Base-by-base conservation (phyloP, 2,888 invertebrate species). In the Andrena flavipes region DNA sequence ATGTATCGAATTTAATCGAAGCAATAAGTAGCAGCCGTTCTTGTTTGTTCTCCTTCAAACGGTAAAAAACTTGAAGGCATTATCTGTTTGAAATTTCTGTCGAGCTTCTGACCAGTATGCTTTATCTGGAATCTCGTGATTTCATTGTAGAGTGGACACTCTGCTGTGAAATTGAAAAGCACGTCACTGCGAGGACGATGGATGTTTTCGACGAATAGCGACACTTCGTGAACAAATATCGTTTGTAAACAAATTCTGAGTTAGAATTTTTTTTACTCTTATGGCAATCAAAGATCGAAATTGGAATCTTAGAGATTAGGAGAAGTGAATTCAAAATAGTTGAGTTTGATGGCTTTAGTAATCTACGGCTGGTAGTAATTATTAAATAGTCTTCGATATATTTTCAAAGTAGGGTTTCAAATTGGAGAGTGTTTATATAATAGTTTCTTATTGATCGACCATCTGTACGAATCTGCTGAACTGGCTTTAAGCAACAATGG, bases 121-220 rank as follows among this genome's bases (percentile, higher is more conserved):
- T 56, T 35, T 48, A 23, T 42, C 23, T 29, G n/a, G 16, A 35
- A 56, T 63, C 35, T 33, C 10, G 29, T 33, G 54, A 30, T 23
- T 42, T 71, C 56, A 54, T 54, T 10, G n/a, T n/a, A n/a, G n/a
- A n/a, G n/a, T 29, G 29, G 20, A 7, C 30, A 23, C 1, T 16
- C 3, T 48, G 8, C 4, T 16, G 48, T 23, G 62, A 49, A 72
- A 80, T 78, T 56, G 71, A 56, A 68, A 72, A 72, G 23, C 48
- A 26, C 35, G 7, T 16, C 0, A 10, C n/a, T 4, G 16, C 60
- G 33, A 7, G 48, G 1, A 2, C 6, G 10, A 10, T 6, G 33
- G 33, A 42, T 1, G 1, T 7, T 7, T 54, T 20, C 33, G 16
- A 71, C 13, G 56, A 49, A 49, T 76, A 64, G 64, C 42, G 35